A percentile compares a stretch with the other conserved stretches of the same genome.
These are phyloP conservation scores for Siderastrea siderea DNA, from an alignment of 92 coral and sea anemone species.

Conservation along the genomic window DNA sequence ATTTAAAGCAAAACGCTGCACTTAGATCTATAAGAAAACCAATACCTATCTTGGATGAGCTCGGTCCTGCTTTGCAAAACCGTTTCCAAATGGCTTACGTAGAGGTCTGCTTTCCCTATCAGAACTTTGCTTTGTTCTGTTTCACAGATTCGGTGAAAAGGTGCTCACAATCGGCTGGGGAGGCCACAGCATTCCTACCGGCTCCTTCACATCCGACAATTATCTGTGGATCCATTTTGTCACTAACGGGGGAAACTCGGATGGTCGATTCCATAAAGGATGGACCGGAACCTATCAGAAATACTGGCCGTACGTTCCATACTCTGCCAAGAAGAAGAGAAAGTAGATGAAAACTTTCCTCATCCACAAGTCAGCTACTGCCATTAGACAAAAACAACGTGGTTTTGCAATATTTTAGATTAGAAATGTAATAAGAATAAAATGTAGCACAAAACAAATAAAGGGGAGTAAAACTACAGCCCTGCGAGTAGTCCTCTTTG, in stretches of 20 bases:
- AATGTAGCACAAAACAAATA: too few species aligned
- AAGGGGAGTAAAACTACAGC: too few species aligned
- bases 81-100: too few species aligned
- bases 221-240: conserved; percentile 80
- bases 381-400: not conserved
- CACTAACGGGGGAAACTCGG: conserved; percentile 52
- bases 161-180: conserved; percentile 61
- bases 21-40: too few species aligned
- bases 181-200: conserved; percentile 60
- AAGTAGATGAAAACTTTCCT: not conserved
- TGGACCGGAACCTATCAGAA: conserved; percentile 64
- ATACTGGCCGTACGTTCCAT: conserved; percentile 62
- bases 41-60: too few species aligned
- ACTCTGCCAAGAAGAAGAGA: conserved; percentile 39
- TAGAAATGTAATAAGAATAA: too few species aligned
- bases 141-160: conserved; percentile 28
- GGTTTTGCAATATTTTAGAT: too few species aligned
- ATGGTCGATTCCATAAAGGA: conserved; percentile 58
- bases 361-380: not conserved
- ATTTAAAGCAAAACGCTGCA: too few species aligned
- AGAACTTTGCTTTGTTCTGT: not conserved
- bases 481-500: too few species aligned
- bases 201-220: conserved; percentile 41
- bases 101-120: not conserved
- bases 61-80: too few species aligned